Evolutionary conservation across 2,113 vertebrate genomes (phyloP), one percentile per base, ranked within the genome.

Genomic region (Paramisgurnus dabryanus): DNA sequence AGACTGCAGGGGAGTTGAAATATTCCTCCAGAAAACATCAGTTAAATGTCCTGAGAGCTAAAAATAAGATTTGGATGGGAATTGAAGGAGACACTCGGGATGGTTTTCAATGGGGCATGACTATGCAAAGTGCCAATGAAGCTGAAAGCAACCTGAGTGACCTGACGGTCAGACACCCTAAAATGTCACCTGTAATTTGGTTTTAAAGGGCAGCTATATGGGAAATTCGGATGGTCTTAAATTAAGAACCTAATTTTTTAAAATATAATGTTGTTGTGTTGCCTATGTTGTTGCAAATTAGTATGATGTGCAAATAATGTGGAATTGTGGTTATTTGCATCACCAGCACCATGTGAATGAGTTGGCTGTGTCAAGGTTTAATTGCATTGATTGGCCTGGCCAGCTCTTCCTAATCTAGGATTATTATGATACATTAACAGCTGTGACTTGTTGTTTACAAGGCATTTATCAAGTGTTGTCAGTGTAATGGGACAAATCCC

Each of bases 371-470:
- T 91, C 91, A 90, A 81, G 80, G 88, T 83, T 79, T 92, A 93
- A 93, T 93, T 93, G 90, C 89, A 91, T 92, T 91, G 91, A 93
- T 93, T 92, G 91, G 91, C 89, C 88, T 87, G 90, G 90, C 89
- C 89, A 87, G 88, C 87, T 90, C 88, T 88, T 89, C 85, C 89
- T 93, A 94, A 94, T 93, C 92, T 89, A 85, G 92, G 91, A 91
- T 93, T 94, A 93, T 92, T 89, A 94, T 93, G 92, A 93, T 94
- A 87, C 91, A 93, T 93, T 92, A 92, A 90, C 89, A 90, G 89
- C 91, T 89, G 91, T 81, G 89, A 90, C 89, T 89, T 89, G 86
- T 88, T 93, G 92, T 94, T 93, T 93, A 93, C 92, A 92, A 91
- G 90, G 90, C 89, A 93, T 93, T 93, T 91, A 93, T 94, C 92